Evolutionary conservation across 92 coral and sea anemone species (phyloP), one percentile per base, ranked within the genome.

Genomic region (Palythoa grandis): DNA sequence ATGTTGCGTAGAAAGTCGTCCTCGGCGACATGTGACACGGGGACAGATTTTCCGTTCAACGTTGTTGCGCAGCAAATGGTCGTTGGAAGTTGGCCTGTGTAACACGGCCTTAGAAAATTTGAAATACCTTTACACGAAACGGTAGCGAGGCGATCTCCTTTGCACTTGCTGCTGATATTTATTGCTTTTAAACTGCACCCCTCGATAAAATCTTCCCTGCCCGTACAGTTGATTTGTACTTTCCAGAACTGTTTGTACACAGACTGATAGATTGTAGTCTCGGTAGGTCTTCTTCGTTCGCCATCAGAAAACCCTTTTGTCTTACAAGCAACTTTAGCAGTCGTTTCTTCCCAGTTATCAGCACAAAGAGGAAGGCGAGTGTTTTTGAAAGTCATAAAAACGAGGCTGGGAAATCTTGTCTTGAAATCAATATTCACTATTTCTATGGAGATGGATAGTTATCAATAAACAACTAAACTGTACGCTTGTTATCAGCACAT

Each of bases 51-150:
- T 29, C 35, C 35, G 35, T 29, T 0, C 35, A 29, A 29, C 35
- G 1, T 29, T 29, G 35, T 29, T 29, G 35, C 35, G 35, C 35
- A 29, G 35, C 35, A 29, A 29, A 29, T 29, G 1, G 35, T 29
- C 35, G 1, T 29, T 29, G 35, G 0, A 29, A 0, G 35, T 29
- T 29, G 35, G 35, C 35, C 35, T 29, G 35, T 29, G 35, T 29
- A 29, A 29, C 35, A 29, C 35, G 35, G 8, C 35, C 5, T 7
- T 43, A 0, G 8, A 43, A 43, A 43, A 7, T 4, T 58, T 58
- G 11, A 58, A 58, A 58, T 65, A 65, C 70, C 70, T 65, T 65
- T 65, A 29, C 70, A 65, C 12, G 22, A 65, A 65, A 65, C 70
- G 25, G 29, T 65, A n/a, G 70, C 70, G 9, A 65, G n/a, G 35